Percentiles rank a stretch among this genome's conserved stretches.
Evolutionary conservation across 1,140 invertebrate species (phyloP).

Genomic region (Druon quercuslanigerum): DNA sequence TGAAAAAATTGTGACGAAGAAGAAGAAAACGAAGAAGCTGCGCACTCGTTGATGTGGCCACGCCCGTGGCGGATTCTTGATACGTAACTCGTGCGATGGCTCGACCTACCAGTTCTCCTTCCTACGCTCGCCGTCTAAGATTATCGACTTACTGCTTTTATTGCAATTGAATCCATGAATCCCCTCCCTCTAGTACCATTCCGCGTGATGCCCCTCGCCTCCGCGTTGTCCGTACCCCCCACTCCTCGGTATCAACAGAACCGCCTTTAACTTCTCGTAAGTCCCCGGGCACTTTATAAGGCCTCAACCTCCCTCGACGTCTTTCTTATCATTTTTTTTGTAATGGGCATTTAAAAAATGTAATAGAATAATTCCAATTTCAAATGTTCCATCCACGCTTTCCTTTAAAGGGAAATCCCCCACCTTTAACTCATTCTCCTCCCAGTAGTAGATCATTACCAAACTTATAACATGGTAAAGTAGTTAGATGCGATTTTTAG

Average conservation of each 20-base stretch:
- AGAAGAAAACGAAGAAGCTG: conserved; percentile 61
- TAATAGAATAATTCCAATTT: too few relatives aligned
- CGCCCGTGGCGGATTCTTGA: conserved; percentile 75
- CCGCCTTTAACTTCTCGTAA: conserved; percentile 39
- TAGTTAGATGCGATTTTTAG: too few relatives aligned
- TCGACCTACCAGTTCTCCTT: conserved; percentile 71
- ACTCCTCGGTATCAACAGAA: conserved; percentile 29
- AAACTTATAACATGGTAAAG: too few relatives aligned
- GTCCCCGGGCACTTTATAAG: conserved; percentile 3
- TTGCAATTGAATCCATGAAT: conserved; percentile 71
- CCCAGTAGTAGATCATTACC: too few relatives aligned
- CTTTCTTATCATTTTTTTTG: background rate
- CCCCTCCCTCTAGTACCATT: conserved; percentile 43
- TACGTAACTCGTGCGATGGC: conserved; percentile 75
- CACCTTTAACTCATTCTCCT: too few relatives aligned
- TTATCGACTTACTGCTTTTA: conserved; percentile 70
- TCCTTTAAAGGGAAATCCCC: too few relatives aligned
- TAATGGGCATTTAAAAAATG: background rate
- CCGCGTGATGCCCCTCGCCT: conserved; percentile 18
- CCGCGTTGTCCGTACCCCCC: conserved; percentile 38
- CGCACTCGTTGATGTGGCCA: conserved; percentile 71
- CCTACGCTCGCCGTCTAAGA: conserved; percentile 56
- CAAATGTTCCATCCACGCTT: too few relatives aligned
- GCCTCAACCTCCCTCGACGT: background rate
- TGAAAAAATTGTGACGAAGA: conserved; percentile 42